phyloP scores from a whole-genome alignment of 2,888 invertebrate genomes.

The Choreutis nemorana region DNA sequence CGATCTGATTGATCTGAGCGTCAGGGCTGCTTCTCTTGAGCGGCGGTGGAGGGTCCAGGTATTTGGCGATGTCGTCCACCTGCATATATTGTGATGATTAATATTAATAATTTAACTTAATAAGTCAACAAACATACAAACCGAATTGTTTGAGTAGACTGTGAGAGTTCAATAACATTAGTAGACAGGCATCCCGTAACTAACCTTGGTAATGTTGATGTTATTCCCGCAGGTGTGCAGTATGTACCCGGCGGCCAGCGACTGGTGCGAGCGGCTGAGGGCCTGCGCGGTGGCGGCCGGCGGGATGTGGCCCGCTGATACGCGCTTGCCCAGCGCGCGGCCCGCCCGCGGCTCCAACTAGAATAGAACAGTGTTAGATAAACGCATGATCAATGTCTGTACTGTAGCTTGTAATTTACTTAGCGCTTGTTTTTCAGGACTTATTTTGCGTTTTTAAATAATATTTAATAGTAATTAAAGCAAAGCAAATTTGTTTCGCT shows the following conservation, averaged over 20 bases:
- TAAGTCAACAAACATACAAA: no score
- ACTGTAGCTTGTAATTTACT: no score
- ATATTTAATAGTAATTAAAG: no score
- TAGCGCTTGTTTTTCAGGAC: no score
- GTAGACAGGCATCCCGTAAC: background rate
- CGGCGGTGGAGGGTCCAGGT: constrained; percentile 46
- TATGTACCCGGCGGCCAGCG: no score
- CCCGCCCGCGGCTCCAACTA: no score
- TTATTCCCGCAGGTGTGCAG: constrained; percentile 30
- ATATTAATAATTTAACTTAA: no score
- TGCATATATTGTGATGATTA: constrained; percentile 11
- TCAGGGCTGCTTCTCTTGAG: constrained; percentile 36
- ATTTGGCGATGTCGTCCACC: constrained; percentile 55
- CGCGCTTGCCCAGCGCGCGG: constrained; percentile 47
- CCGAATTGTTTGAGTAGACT: background rate
- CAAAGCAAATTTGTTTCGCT: no score
- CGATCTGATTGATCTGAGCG: constrained; percentile 23
- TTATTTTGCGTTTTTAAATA: no score
- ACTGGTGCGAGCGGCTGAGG: constrained; percentile 24
- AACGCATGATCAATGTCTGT: no score
- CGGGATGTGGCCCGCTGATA: constrained; percentile 45
- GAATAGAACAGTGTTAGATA: no score
- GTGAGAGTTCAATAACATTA: background rate
- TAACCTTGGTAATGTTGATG: constrained; percentile 47
- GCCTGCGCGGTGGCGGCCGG: constrained; percentile 12